Conservation (phyloP, 2,888 invertebrate species). For the Habroteleia sp. region DNA sequence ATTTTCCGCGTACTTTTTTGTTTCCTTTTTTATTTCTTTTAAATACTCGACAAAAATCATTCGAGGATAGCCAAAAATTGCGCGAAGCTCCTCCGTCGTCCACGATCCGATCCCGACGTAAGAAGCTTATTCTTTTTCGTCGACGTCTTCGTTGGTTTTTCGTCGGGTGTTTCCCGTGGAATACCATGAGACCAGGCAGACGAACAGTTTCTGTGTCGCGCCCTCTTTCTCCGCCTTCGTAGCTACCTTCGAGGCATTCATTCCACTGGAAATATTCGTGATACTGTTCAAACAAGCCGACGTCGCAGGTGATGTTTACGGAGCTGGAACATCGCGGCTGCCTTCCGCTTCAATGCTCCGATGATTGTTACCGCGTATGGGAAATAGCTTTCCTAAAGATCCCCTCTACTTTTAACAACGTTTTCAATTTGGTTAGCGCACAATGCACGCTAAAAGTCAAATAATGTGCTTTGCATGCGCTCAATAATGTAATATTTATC, state of each 20-base stretch:
- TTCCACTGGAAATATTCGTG: slow-evolving; percentile 61
- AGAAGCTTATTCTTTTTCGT: slow-evolving; percentile 53
- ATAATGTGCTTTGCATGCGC: slow-evolving; percentile 17
- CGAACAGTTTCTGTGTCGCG: no score
- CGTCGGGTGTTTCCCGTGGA: slow-evolving; percentile 19
- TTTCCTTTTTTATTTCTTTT: slow-evolving; percentile 38
- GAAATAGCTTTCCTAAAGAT: slow-evolving; percentile 30
- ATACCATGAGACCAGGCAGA: slow-evolving; percentile 3
- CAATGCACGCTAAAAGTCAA: slow-evolving; percentile 30
- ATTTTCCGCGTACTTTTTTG: no score
- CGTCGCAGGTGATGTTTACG: slow-evolving; percentile 61
- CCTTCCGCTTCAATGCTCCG: slow-evolving; percentile 45
- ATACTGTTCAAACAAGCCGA: slow-evolving; percentile 65
- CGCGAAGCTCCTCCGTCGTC: slow-evolving; percentile 43
- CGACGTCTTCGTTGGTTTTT: slow-evolving; percentile 14
- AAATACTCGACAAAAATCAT: slow-evolving; percentile 57
- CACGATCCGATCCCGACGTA: slow-evolving; percentile 59
- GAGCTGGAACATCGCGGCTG: slow-evolving; percentile 56
- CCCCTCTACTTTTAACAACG: slow-evolving; percentile 8
- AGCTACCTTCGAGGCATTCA: slow-evolving; percentile 58
- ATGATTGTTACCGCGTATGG: slow-evolving; percentile 58
- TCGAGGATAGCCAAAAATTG: slow-evolving; percentile 61
- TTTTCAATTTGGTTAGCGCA: slow-evolving; percentile 34
- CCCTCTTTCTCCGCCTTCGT: slow-evolving; percentile 36
- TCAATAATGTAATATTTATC: no score